phyloP scores from a whole-genome alignment of 92 coral and sea anemone species.

The Phenganax marumi region DNA sequence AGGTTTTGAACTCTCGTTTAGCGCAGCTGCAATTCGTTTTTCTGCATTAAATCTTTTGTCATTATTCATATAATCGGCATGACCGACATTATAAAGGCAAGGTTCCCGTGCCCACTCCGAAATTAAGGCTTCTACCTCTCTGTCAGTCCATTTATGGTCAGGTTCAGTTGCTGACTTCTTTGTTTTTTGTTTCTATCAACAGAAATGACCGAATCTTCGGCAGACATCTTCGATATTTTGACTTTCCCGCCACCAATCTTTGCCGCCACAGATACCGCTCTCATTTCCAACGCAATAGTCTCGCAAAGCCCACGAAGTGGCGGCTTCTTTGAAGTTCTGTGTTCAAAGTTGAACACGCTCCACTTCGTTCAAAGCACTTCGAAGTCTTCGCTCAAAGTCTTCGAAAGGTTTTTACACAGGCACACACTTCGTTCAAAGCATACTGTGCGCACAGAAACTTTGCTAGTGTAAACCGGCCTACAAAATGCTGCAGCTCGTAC shows the following conservation, averaged over 20 bases:
- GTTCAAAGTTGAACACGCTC: conserved; percentile 13
- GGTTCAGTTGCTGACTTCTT: not conserved
- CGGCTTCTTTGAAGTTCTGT: conserved; percentile 5
- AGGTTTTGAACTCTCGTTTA: not conserved
- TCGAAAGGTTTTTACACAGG: conserved; percentile 18
- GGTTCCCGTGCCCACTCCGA: not conserved
- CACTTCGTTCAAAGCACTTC: not conserved
- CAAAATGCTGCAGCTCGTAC: too few species aligned
- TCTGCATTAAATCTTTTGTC: conserved; percentile 5
- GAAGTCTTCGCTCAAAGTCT: not conserved
- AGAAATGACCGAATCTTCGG: not conserved
- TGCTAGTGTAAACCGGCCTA: too few species aligned
- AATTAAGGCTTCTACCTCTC: not conserved
- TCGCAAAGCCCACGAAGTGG: conserved; percentile 4
- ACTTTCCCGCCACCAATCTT: not conserved
- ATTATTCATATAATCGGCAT: not conserved
- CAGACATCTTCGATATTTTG: not conserved
- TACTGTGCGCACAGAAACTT: conserved; percentile 7
- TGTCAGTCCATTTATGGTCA: conserved; percentile 1
- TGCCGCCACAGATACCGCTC: not conserved
- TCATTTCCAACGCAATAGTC: not conserved
- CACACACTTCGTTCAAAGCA: conserved; percentile 2
- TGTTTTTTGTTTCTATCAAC: not conserved
- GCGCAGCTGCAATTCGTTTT: not conserved
- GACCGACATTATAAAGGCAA: conserved; percentile 4